These are phyloP conservation scores for Drosophila lacicola DNA, from an alignment of 2,888 invertebrate species.

Conservation along the genomic window DNA sequence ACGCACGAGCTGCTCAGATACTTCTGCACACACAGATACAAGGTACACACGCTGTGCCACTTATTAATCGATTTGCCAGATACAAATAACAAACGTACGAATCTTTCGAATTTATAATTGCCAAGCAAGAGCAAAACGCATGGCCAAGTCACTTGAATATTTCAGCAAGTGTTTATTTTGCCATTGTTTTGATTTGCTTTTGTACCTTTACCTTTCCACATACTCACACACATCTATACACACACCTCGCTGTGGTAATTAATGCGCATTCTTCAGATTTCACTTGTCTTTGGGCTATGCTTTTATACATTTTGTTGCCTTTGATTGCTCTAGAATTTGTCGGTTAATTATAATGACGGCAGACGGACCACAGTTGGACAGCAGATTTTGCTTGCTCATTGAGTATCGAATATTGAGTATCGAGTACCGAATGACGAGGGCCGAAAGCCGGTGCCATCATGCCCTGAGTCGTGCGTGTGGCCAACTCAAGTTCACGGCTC, in stretches of 20 bases:
- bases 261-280: conserved; percentile 68
- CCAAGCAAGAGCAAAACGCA: conserved; percentile 18
- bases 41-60: conserved; percentile 66
- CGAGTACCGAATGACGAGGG: conserved; percentile 14
- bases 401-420: conserved; percentile 11
- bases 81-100: conserved; percentile 37
- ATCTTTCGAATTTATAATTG: conserved; percentile 43
- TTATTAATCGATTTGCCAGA: conserved; percentile 72
- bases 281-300: conserved; percentile 68
- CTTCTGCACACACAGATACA: conserved; percentile 5
- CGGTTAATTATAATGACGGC: conserved; percentile 58
- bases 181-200: conserved; percentile 45
- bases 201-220: conserved; percentile 37
- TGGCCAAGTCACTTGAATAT: conserved; percentile 40
- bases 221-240: conserved; percentile 10
- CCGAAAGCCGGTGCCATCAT: conserved; percentile 17
- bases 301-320: conserved; percentile 43
- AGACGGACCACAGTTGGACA: conserved; percentile 16
- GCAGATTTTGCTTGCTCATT: conserved; percentile 51
- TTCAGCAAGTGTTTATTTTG: conserved; percentile 43
- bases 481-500: conserved; percentile 57
- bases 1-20: conserved; percentile 30
- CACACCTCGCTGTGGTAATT: conserved; percentile 47
- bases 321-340: conserved; percentile 76
- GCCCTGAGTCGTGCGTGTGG: conserved; percentile 57